Evolutionary conservation across 2,888 invertebrate species (phyloP), one percentile per base, ranked within the genome.

Genomic region (Diabrotica balteata): DNA sequence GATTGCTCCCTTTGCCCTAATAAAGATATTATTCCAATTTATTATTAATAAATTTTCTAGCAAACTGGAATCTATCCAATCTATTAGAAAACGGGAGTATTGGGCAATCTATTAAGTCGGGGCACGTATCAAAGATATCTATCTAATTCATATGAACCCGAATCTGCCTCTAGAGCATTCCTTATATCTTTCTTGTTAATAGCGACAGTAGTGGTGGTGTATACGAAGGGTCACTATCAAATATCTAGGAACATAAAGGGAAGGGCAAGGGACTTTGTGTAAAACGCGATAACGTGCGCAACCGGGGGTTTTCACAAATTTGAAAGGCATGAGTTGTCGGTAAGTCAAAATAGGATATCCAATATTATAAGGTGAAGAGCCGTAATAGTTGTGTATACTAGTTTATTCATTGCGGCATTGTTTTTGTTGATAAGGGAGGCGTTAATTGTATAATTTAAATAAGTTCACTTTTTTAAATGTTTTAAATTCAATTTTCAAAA

Each of bases 151-250:
- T 64, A 46, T 64, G 52, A 45, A 52, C 5, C 52, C 49, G 64
- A 51, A 45, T 57, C 50, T 50, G 43, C 11, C 64, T 51, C 64
- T 45, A 8, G 64, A 58, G 64, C n/a, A 51, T 59, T 64, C 64
- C 64, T 64, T 58, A 64, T 58, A 64, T 58, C 58, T 64, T 64
- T 64, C 64, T 64, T 64, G 58, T 64, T 64, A 59, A 64, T 64
- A 58, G 64, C 17, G 55, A 46, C 45, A 64, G 51, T 64, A 51
- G 58, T 64, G 58, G 55, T 11, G 45, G 17, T 17, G 45, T 57
- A 58, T 57, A 11, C 51, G 46, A 61, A 59, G 64, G 64, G 57
- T 64, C 52, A 58, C 64, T 64, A 64, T 64, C 64, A 51, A 64
- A 64, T 52, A 64, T 64, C 59, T 55, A 46, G 63, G 22, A 63